These are phyloP conservation scores for Cebidichthys violaceus DNA, from an alignment of 2,113 vertebrate genomes.

Conservation along the genomic window DNA sequence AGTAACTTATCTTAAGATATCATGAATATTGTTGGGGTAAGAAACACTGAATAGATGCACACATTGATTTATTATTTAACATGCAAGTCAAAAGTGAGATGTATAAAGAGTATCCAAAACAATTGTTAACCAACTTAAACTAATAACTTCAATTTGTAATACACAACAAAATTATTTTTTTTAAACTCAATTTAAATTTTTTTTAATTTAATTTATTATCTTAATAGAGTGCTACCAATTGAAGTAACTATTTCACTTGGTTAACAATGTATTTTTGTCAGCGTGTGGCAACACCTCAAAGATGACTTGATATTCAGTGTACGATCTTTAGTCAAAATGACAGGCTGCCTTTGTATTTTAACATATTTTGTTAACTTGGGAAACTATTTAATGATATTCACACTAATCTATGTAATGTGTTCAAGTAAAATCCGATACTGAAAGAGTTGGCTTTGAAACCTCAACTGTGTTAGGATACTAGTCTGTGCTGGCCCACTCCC, in stretches of 20 bases:
- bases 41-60: background rate
- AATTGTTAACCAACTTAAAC: too few relatives aligned
- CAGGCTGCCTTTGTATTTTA: background rate
- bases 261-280: background rate
- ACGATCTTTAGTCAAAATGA: background rate
- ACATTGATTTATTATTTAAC: background rate
- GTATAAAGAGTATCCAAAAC: background rate
- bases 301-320: background rate
- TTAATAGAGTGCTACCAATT: background rate
- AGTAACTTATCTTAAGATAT: too few relatives aligned
- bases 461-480: slow-evolving; percentile 31
- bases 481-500: slow-evolving; percentile 42
- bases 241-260: background rate
- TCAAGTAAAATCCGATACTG: background rate
- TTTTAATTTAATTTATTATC: too few relatives aligned
- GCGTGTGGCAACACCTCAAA: background rate
- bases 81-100: background rate
- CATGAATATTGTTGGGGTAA: too few relatives aligned
- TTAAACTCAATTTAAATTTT: background rate
- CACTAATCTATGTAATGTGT: slow-evolving; percentile 3
- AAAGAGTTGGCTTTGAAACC: slow-evolving; percentile 42
- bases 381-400: slow-evolving; percentile 2
- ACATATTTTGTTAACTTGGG: background rate
- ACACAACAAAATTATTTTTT: too few relatives aligned
- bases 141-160: background rate